Conservation (phyloP, 2,113 vertebrate genomes). For the Scartelaos histophorus region DNA sequence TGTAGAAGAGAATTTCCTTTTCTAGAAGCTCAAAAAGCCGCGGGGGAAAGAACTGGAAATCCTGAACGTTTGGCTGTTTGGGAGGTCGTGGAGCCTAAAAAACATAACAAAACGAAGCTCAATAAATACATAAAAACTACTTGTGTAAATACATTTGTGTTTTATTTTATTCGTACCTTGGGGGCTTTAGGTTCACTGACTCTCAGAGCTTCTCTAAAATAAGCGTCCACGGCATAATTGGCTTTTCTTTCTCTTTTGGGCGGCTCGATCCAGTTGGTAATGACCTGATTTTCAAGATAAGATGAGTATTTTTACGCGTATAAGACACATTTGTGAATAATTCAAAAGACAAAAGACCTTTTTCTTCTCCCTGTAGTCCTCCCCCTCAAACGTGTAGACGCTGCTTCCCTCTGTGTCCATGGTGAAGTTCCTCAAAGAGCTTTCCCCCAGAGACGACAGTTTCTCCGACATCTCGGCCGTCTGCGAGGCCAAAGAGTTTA, state of each 20-base stretch:
- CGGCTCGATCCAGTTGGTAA: constrained; percentile 98
- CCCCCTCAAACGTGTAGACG: constrained; percentile 98
- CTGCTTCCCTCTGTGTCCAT: constrained; percentile 97
- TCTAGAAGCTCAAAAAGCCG: constrained; percentile 96
- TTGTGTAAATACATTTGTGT: no score
- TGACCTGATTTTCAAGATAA: constrained; percentile 74
- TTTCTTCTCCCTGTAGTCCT: constrained; percentile 99
- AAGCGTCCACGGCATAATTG: constrained; percentile 97
- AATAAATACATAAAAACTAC: not conserved
- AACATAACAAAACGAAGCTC: not conserved
- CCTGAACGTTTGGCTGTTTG: constrained; percentile 97
- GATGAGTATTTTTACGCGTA: not conserved
- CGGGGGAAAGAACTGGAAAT: constrained; percentile 98
- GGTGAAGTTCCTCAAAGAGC: constrained; percentile 94
- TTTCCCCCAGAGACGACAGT: constrained; percentile 91
- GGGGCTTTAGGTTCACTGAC: constrained; percentile 99
- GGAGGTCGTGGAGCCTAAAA: constrained; percentile 94
- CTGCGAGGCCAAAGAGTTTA: constrained; percentile 63
- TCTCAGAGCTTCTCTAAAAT: constrained; percentile 95
- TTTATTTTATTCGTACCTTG: no score
- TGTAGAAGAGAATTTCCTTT: constrained; percentile 98
- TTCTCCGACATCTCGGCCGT: constrained; percentile 97
- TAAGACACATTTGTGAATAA: not conserved
- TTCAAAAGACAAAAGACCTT: constrained; percentile 79
- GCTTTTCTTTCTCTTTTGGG: constrained; percentile 98